Percentiles rank a stretch among this genome's conserved stretches.
Conservation (phyloP, 2,113 vertebrate species). For the Ptilorrhoa leucosticta region DNA sequence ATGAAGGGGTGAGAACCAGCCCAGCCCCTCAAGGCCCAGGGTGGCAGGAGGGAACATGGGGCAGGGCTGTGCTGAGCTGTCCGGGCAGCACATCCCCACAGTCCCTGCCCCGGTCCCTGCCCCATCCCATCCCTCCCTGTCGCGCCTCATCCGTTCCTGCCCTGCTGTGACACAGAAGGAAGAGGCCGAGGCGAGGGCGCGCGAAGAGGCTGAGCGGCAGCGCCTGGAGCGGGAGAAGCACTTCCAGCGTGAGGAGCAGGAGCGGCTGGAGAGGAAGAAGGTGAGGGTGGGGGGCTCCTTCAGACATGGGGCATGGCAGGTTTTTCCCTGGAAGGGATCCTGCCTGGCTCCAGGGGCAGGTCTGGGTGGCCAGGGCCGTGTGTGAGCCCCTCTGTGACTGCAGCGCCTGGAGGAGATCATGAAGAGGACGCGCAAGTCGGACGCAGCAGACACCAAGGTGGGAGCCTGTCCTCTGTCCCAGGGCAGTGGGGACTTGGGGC, state of each 20-base stretch:
- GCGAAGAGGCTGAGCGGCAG: constrained; percentile 87
- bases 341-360: neutral
- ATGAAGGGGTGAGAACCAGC: neutral
- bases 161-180: constrained; percentile 74
- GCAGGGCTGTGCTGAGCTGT: neutral
- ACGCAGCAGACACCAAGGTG: constrained; percentile 83
- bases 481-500: neutral
- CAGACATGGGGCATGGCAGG: rapidly evolving
- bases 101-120: neutral
- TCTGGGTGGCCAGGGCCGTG: neutral
- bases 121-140: neutral
- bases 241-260: constrained; percentile 96
- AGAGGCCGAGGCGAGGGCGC: constrained; percentile 83
- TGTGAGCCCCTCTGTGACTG: neutral
- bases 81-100: neutral
- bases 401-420: constrained; percentile 97
- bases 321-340: neutral
- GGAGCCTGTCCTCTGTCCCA: neutral
- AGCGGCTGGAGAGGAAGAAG: constrained; percentile 94
- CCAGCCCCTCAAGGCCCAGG: neutral
- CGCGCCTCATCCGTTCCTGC: rapidly evolving
- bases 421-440: constrained; percentile 94
- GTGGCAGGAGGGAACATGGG: neutral
- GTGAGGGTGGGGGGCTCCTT: constrained; percentile 51
- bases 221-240: constrained; percentile 93